Base-by-base conservation (phyloP, 2,888 invertebrate species). In the Drosophila neotestacea region DNA sequence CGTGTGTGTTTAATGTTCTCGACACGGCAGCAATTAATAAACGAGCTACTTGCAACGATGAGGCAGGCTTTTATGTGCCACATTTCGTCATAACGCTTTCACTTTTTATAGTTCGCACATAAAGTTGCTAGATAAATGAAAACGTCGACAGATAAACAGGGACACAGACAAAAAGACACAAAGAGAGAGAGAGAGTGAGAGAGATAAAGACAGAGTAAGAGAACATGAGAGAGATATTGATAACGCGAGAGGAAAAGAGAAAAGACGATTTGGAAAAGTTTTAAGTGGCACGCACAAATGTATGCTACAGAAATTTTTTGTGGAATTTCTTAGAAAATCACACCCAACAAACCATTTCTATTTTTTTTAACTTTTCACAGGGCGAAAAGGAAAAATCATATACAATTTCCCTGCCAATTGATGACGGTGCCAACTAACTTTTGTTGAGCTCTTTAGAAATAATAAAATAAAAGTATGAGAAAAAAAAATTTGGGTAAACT, bases 11-110 rank as follows among this genome's bases (percentile, higher is more conserved):
- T 78, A 71, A 78, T 78, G 77, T 78, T 62, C 66, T 58, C 68
- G 46, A 71, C 64, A 73, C 59, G 68, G 73, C 70, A 64, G 87
- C 87, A 83, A 83, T 83, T 83, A 86, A 83, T 84, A 77, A 79
- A 68, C 76, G 71, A 58, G 63, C 67, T 70, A 67, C 77, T 73
- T 74, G 74, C 73, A 73, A 68, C 63, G 59, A 61, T 42, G 66
- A 39, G 54, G 47, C 73, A 65, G 54, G 39, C 58, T 78, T 77
- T 78, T 73, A 78, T 60, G 65, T 62, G 65, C 51, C 68, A 63
- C 62, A 78, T 59, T 74, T 46, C 9, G 41, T 52, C 61, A 58
- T 73, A 78, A 77, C 64, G 78, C 58, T 76, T 77, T 62, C 76
- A 68, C 51, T 71, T 77, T 73, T 72, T 67, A 69, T 73, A 69